Conservation (phyloP, 2,113 vertebrate species). For the Potamarius usumacintae region DNA sequence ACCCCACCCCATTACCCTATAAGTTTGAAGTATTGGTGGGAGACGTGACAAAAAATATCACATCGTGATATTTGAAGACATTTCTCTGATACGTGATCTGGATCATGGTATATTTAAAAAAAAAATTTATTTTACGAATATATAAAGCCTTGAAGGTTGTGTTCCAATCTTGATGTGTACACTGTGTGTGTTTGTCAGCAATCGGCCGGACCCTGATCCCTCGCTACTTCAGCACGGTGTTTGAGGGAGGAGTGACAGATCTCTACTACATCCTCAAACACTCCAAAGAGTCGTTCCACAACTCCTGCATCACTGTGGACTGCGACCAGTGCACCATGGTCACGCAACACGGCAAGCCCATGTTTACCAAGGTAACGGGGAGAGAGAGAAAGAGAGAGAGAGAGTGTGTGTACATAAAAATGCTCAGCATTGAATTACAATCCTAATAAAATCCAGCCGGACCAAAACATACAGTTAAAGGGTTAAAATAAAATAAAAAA, state of each 20-base stretch:
- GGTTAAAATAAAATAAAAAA: neutral
- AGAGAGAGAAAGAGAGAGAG: neutral
- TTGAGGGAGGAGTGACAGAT: slow-evolving; percentile 97
- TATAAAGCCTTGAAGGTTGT: neutral
- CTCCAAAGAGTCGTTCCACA: slow-evolving; percentile 99
- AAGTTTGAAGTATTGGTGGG: neutral
- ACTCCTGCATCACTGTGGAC: slow-evolving; percentile 97
- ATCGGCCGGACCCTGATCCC: slow-evolving; percentile 98
- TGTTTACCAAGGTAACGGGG: slow-evolving; percentile 94
- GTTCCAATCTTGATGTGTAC: neutral
- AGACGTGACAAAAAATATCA: neutral
- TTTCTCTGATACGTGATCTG: neutral
- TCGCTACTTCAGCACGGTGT: slow-evolving; percentile 98
- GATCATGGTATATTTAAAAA: neutral
- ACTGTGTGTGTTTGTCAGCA: slow-evolving; percentile 71
- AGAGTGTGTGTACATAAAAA: neutral
- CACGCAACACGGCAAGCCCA: slow-evolving; percentile 97
- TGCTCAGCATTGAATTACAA: too few species aligned
- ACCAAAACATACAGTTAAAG: neutral
- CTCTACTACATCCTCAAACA: slow-evolving; percentile 98
- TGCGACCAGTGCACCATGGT: slow-evolving; percentile 99
- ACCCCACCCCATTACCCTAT: neutral
- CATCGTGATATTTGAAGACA: neutral
- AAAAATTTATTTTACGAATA: neutral
- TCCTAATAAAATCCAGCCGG: slow-evolving; percentile 1